Evolutionary conservation across 2,888 invertebrate species (phyloP).

Genomic region (Mimas tiliae): DNA sequence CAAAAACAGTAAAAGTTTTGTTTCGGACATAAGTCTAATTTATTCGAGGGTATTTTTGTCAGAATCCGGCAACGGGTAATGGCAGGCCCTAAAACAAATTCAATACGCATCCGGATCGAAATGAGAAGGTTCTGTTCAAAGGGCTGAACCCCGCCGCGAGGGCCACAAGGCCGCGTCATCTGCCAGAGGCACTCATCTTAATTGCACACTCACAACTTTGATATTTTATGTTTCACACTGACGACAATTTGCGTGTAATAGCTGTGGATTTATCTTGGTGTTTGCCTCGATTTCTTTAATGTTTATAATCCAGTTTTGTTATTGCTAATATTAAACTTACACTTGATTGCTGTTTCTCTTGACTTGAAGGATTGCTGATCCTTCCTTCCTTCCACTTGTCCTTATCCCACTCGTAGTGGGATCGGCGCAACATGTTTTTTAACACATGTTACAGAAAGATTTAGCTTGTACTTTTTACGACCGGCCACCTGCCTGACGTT

Average conservation of each 20-base stretch:
- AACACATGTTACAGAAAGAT: no score
- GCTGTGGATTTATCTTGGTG: constrained; percentile 7
- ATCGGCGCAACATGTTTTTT: no score
- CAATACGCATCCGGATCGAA: constrained; percentile 22
- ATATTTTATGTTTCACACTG: constrained; percentile 37
- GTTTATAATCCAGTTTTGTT: background rate
- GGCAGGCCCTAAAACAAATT: constrained; percentile 5
- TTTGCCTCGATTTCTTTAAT: background rate
- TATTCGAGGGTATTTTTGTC: background rate
- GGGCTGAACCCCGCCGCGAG: background rate
- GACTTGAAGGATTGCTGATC: no score
- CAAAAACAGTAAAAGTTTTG: no score
- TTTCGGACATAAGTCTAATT: no score
- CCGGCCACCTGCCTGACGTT: no score
- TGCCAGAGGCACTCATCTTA: constrained; percentile 39
- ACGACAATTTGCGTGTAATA: constrained; percentile 32
- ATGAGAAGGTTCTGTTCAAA: constrained; percentile 23
- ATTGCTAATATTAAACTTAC: background rate
- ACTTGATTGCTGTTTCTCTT: no score
- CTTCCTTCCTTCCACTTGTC: no score
- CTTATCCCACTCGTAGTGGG: no score
- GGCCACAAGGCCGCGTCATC: constrained; percentile 29
- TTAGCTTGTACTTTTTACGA: no score
- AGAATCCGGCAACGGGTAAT: background rate
- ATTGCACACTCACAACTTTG: constrained; percentile 42